Base-by-base conservation (phyloP, 2,113 vertebrate species). In the Boleophthalmus pectinirostris region DNA sequence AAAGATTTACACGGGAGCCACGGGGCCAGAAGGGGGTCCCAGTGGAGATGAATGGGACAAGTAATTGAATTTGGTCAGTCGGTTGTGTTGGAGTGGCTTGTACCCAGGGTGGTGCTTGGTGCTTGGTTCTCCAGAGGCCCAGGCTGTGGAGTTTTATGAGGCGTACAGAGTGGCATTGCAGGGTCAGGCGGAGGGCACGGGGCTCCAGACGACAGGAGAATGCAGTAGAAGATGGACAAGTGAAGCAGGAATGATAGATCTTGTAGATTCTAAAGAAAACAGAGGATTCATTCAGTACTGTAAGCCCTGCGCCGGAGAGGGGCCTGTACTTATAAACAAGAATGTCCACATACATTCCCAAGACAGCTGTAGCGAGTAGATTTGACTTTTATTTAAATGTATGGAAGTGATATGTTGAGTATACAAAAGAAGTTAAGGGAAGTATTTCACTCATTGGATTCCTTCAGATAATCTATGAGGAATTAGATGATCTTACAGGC, bases 61-160 rank as follows among this genome's bases (percentile, higher is more conserved):
- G 87, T 90, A 90, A 91, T 92, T 92, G 92, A 90, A 90, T 91
- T 89, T 92, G 87, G 91, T 90, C 90, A 88, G 78, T 88, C 79
- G 70, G 84, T 91, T 83, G 84, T 90, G 82, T 87, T 91, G 85
- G 71, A 89, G 83, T 80, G 82, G 81, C 86, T 82, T 72, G 75
- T 73, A 89, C 81, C 67, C 79, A 69, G 69, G 78, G 74, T 72
- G 72, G 79, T 81, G 69, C 74, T 67, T 76, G 61, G 80, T 73
- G 73, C 23, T 15, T 10, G 69, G 74, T 68, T 76, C 82, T 82
- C 77, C 77, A 58, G 25, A 74, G 72, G 47, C 68, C 75, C 69
- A 46, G 74, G 71, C 71, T 74, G 23, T 72, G 51, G 82, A 78
- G 84, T 80, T 91, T 91, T 90, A 90, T 89, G 87, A 90, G 88